Conservation (phyloP, 2,113 vertebrate genomes). For the Campylorhamphus procurvoides region DNA sequence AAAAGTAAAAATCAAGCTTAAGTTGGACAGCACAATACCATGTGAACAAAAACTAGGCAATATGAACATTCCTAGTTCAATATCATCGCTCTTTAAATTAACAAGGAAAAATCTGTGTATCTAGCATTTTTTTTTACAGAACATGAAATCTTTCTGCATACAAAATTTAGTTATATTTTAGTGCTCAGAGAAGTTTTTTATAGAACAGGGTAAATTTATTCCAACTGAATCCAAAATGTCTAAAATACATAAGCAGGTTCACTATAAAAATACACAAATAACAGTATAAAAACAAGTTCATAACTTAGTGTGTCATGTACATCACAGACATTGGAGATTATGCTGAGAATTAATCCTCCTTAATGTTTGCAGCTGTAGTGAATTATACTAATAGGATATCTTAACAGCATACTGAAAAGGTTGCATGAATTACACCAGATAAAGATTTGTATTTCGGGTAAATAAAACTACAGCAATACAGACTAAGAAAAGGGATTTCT, state of each 20-base stretch:
- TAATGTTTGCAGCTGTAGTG: background rate
- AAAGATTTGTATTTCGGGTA: background rate
- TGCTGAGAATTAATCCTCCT: background rate
- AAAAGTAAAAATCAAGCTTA: background rate
- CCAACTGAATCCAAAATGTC: background rate
- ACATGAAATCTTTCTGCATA: background rate
- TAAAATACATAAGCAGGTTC: background rate
- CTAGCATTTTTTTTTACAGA: background rate
- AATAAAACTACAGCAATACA: background rate
- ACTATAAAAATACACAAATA: background rate
- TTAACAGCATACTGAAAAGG: background rate
- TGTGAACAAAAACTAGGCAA: background rate
- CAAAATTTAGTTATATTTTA: background rate
- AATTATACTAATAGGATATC: background rate
- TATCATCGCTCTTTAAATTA: background rate
- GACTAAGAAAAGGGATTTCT: slow-evolving; percentile 5
- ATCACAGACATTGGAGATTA: background rate
- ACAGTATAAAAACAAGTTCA: background rate
- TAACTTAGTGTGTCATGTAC: background rate
- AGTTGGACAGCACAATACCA: background rate
- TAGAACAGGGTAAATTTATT: background rate
- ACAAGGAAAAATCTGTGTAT: background rate
- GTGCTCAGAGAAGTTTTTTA: background rate
- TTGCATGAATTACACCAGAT: background rate
- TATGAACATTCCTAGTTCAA: background rate